phyloP scores from a whole-genome alignment of 2,113 vertebrate genomes.

The Cyrtonyx montezumae region DNA sequence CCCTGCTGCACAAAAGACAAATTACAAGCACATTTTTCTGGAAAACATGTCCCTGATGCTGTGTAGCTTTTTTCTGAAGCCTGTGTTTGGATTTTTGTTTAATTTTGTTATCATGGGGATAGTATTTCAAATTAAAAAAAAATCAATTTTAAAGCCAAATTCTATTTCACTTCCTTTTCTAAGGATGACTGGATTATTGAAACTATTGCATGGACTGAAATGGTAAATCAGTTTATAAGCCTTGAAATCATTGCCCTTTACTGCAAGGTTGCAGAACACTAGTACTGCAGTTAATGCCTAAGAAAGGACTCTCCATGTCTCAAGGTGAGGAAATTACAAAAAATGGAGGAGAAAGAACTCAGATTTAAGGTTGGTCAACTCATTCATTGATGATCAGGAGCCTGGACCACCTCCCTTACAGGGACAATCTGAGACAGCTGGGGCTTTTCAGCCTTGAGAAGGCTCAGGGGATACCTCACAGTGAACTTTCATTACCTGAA shows the following conservation, averaged over 20 bases:
- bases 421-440: too few species aligned
- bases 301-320: neutral
- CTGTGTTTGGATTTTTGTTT: neutral
- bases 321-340: neutral
- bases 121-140: neutral
- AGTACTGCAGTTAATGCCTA: neutral
- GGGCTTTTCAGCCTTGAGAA: too few species aligned
- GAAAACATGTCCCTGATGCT: conserved; percentile 11
- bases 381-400: neutral
- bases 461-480: too few species aligned
- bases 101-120: neutral
- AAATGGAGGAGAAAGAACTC: neutral
- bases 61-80: neutral
- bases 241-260: neutral
- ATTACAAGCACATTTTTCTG: conserved; percentile 32
- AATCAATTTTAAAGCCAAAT: neutral
- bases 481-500: too few species aligned
- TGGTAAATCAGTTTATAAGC: neutral
- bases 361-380: neutral
- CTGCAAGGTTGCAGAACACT: neutral
- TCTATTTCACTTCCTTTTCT: neutral
- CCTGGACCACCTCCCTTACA: too few species aligned
- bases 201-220: neutral
- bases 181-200: neutral
- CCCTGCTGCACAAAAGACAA: conserved; percentile 40